These are phyloP conservation scores for Bufotes viridis DNA, from an alignment of 2,797 vertebrate species.

Conservation along the genomic window DNA sequence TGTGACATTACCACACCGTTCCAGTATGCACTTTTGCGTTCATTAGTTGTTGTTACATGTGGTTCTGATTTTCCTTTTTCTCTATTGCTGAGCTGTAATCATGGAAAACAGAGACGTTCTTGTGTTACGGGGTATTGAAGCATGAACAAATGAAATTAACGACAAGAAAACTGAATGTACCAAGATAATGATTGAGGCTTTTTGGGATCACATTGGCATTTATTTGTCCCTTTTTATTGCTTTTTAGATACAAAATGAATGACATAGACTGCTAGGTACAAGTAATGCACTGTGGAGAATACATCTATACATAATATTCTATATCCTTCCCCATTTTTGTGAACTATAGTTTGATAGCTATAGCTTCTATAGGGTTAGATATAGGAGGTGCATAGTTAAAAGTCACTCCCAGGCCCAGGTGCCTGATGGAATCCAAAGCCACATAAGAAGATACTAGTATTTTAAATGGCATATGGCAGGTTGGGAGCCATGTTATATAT, in stretches of 20 bases:
- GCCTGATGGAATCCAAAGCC: too few species aligned
- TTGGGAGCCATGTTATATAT: too few species aligned
- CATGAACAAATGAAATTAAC: constrained; percentile 45
- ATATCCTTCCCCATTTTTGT: too few species aligned
- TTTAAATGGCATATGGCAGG: too few species aligned
- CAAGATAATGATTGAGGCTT: constrained; percentile 3
- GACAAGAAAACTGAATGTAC: constrained; percentile 34
- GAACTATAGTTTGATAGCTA: too few species aligned
- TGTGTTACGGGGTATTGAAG: constrained; percentile 17
- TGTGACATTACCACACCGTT: background rate
- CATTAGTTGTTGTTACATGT: background rate
- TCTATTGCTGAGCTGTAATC: background rate
- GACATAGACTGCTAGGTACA: background rate
- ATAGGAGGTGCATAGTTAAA: too few species aligned
- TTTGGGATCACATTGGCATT: background rate
- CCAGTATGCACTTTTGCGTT: background rate
- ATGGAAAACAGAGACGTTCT: constrained; percentile 23
- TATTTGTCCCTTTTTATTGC: background rate
- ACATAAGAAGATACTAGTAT: too few species aligned
- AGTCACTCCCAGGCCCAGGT: too few species aligned
- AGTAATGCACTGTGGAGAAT: background rate
- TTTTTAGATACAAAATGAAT: background rate
- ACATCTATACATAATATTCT: background rate
- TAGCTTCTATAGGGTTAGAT: too few species aligned
- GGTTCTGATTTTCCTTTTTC: constrained; percentile 2